phyloP scores from a whole-genome alignment of 2,888 invertebrate species.

The Chrysopilus asiliformis region DNA sequence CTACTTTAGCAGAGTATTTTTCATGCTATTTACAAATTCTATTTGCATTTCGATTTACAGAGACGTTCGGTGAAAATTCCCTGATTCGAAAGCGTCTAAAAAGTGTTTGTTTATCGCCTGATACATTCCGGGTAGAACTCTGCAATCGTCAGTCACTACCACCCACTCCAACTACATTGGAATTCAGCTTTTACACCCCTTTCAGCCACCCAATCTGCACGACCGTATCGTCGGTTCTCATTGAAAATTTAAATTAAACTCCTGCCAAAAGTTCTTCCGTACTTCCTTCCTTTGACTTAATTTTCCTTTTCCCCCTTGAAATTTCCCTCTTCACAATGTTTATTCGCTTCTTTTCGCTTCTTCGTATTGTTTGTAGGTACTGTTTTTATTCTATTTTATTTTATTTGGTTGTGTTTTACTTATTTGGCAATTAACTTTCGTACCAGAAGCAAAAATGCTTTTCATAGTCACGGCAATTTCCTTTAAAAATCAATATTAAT shows the following conservation, averaged over 20 bases:
- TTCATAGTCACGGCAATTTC: constrained; percentile 1
- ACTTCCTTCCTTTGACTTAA: no score
- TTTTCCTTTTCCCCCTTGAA: no score
- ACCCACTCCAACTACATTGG: constrained; percentile 9
- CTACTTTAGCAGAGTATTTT: no score
- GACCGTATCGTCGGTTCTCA: constrained; percentile 4
- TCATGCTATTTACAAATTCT: constrained; percentile 14
- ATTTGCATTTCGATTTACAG: constrained; percentile 14
- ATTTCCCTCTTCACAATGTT: no score
- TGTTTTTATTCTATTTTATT: no score
- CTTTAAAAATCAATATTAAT: constrained; percentile 7
- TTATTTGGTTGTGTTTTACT: no score
- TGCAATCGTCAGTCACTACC: no score
- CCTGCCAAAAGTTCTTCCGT: constrained; percentile 3
- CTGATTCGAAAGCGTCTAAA: constrained; percentile 3
- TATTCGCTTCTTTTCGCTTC: no score
- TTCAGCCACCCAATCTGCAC: neutral
- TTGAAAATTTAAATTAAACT: constrained; percentile 12
- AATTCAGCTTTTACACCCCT: constrained; percentile 4
- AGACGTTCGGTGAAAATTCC: constrained; percentile 1
- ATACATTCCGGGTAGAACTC: no score
- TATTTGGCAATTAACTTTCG: no score
- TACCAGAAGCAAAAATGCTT: no score
- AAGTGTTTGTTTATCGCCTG: constrained; percentile 13
- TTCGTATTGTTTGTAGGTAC: no score